These are phyloP conservation scores for Nemurella pictetii DNA, from an alignment of 2,888 invertebrate species.

Conservation along the genomic window DNA sequence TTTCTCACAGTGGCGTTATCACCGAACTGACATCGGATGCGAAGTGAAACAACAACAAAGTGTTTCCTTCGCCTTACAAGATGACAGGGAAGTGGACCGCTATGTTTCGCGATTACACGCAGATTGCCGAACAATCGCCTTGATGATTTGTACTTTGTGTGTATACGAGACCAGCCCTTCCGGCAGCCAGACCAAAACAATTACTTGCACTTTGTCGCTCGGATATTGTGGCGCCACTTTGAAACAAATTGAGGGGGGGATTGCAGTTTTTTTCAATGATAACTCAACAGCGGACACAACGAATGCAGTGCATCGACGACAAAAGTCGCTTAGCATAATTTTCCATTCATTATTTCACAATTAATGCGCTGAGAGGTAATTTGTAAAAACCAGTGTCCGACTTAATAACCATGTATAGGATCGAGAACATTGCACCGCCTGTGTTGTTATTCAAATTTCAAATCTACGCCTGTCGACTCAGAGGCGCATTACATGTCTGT, in stretches of 20 bases:
- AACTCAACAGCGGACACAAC: not conserved
- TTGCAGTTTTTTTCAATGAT: not conserved
- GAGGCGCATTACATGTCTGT: not conserved
- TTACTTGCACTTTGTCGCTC: not conserved
- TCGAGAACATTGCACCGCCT: not conserved
- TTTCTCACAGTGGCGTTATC: not conserved
- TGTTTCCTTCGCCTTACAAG: not conserved
- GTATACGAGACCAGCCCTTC: not conserved
- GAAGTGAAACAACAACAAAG: not conserved
- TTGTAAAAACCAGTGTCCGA: not conserved
- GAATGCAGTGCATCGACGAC: not conserved
- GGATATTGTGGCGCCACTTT: too few relatives aligned
- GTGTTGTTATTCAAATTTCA: not conserved
- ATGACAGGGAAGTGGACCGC: not conserved
- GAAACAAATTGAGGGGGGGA: too few relatives aligned
- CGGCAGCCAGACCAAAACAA: not conserved
- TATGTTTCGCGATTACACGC: not conserved
- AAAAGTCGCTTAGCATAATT: not conserved
- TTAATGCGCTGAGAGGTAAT: not conserved
- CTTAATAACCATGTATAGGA: not conserved
- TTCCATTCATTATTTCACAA: not conserved
- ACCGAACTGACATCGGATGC: not conserved
- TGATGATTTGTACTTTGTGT: too few relatives aligned
- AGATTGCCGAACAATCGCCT: not conserved
- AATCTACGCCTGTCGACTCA: not conserved